Evolutionary conservation across 2,797 vertebrate genomes (phyloP).

Genomic region (Pyrocephalus nanus): DNA sequence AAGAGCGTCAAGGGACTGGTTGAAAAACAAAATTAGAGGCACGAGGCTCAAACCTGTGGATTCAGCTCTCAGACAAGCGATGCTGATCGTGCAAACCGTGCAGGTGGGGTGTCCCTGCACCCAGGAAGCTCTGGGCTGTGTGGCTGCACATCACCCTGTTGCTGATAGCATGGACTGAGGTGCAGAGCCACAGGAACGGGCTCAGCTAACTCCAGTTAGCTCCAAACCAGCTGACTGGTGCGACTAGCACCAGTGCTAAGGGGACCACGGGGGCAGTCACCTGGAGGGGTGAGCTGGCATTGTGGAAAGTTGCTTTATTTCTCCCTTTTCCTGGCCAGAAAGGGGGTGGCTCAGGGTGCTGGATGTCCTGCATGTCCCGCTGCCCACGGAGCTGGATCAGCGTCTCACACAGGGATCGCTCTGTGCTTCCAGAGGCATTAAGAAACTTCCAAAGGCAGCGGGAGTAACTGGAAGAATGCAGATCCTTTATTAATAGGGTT

Average conservation of each 20-base stretch:
- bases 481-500: constrained; percentile 12
- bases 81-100: no score
- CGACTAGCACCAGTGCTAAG: accelerated
- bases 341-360: neutral
- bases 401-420: accelerated
- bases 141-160: accelerated
- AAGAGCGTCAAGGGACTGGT: neutral
- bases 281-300: neutral
- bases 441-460: neutral
- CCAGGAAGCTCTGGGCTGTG: neutral
- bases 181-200: accelerated
- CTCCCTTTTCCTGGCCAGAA: neutral
- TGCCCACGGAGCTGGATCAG: neutral
- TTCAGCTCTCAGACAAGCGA: neutral
- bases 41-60: neutral
- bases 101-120: no score
- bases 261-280: accelerated
- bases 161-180: neutral
- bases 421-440: accelerated
- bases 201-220: neutral
- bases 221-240: accelerated
- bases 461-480: constrained; percentile 22
- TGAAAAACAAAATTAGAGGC: neutral
- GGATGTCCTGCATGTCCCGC: neutral
- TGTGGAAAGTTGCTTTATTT: neutral